phyloP scores from a whole-genome alignment of 2,113 vertebrate species.

The Larimichthys crocea region DNA sequence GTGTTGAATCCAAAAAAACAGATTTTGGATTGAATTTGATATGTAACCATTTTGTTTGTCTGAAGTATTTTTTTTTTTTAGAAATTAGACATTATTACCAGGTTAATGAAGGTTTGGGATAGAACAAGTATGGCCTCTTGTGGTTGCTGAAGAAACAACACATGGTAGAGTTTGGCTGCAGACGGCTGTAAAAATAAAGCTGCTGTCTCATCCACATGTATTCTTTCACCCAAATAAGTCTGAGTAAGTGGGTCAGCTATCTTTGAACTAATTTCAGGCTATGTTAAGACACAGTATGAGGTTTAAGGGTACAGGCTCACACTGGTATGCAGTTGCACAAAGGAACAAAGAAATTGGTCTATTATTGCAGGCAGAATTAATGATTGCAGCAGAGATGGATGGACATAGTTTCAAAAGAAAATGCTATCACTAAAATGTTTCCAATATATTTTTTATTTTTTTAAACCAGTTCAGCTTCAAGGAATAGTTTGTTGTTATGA shows the following conservation, averaged over 20 bases:
- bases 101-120: neutral
- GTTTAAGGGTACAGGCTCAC: neutral
- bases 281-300: neutral
- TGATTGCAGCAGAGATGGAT: neutral
- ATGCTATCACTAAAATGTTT: neutral
- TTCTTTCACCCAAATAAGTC: slow-evolving; percentile 31
- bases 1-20: no score
- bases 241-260: slow-evolving; percentile 62
- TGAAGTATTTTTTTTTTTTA: neutral
- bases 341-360: neutral
- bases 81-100: slow-evolving; percentile 4
- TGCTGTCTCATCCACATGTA: slow-evolving; percentile 59
- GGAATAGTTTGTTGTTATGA: neutral
- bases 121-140: slow-evolving; percentile 47
- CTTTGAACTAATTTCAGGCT: slow-evolving; percentile 49
- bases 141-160: slow-evolving; percentile 52
- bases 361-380: neutral
- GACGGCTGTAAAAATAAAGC: slow-evolving; percentile 48
- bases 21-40: neutral
- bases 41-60: neutral
- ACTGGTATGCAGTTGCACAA: neutral
- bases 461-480: neutral
- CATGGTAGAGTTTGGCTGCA: neutral
- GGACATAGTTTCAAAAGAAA: neutral
- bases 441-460: neutral